phyloP scores from a whole-genome alignment of 2,797 vertebrate species.

The Argentina silus region DNA sequence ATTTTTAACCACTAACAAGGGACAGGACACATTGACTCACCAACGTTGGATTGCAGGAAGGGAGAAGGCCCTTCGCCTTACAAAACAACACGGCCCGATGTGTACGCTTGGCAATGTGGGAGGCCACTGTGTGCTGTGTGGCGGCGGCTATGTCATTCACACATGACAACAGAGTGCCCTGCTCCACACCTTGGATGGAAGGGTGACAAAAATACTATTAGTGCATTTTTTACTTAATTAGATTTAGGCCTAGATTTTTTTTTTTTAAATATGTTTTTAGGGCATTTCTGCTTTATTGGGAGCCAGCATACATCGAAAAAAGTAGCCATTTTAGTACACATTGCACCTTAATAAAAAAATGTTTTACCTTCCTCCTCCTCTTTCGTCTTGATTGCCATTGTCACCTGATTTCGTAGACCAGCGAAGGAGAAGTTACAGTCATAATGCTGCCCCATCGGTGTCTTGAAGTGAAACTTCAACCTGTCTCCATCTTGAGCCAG shows the following conservation, averaged over 20 bases:
- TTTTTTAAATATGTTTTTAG: too few species aligned
- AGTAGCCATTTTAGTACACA: neutral
- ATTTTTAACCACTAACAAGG: neutral
- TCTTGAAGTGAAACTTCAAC: constrained; percentile 68
- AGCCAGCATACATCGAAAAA: too few species aligned
- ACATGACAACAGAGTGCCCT: constrained; percentile 85
- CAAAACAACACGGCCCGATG: constrained; percentile 92
- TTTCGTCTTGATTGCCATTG: constrained; percentile 75
- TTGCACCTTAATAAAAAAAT: neutral
- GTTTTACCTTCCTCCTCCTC: constrained; percentile 89
- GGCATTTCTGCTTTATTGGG: too few species aligned
- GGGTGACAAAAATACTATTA: neutral
- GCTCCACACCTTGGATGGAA: constrained; percentile 75
- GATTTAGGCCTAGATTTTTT: too few species aligned
- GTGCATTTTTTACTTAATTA: too few species aligned
- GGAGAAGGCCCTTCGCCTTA: constrained; percentile 76
- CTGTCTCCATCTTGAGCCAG: constrained; percentile 83
- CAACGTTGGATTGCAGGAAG: constrained; percentile 75
- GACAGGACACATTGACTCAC: constrained; percentile 75
- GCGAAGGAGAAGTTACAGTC: constrained; percentile 95
- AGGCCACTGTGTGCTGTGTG: constrained; percentile 80
- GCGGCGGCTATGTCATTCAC: constrained; percentile 88
- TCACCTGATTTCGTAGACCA: constrained; percentile 81
- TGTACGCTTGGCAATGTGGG: constrained; percentile 86
- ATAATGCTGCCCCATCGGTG: constrained; percentile 80